phyloP scores from a whole-genome alignment of 2,797 vertebrate species.

The Cynodonichthys magdalenae region DNA sequence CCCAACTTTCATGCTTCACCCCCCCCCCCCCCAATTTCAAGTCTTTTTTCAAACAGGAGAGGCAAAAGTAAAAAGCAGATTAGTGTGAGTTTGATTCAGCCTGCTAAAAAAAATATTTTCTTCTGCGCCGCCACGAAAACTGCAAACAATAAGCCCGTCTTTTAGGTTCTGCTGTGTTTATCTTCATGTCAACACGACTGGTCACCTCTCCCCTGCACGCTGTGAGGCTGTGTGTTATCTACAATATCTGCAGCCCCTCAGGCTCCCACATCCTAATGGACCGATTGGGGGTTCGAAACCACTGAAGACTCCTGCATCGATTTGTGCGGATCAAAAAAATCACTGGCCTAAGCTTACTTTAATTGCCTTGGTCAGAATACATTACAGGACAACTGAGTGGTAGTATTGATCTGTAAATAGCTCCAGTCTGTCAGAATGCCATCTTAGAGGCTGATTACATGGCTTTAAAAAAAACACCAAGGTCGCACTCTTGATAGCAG shows the following conservation, averaged over 20 bases:
- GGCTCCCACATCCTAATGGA: conserved; percentile 27
- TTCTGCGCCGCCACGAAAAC: conserved; percentile 39
- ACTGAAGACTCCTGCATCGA: conserved; percentile 41
- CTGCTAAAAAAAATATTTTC: conserved; percentile 26
- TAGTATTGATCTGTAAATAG: conserved; percentile 50
- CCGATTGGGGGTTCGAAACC: conserved; percentile 1
- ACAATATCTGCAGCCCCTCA: conserved; percentile 24
- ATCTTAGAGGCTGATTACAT: conserved; percentile 15
- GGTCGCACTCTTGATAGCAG: background rate
- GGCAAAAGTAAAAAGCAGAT: conserved; percentile 12
- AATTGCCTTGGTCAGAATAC: conserved; percentile 50
- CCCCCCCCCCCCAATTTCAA: conserved; percentile 30
- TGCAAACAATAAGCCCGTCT: conserved; percentile 24
- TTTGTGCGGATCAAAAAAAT: conserved; percentile 39
- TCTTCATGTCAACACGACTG: conserved; percentile 24
- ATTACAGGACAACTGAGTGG: conserved; percentile 42
- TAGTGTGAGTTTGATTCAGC: conserved; percentile 4
- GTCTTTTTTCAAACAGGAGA: conserved; percentile 3
- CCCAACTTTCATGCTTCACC: conserved; percentile 14
- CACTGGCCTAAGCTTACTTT: conserved; percentile 51
- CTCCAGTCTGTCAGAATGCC: conserved; percentile 11
- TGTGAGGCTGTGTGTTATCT: conserved; percentile 32
- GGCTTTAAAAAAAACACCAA: conserved; percentile 1
- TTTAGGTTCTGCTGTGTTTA: background rate
- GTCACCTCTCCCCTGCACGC: conserved; percentile 21